Evolutionary conservation across 2,888 invertebrate species (phyloP).

Genomic region (Pammene fasciana): DNA sequence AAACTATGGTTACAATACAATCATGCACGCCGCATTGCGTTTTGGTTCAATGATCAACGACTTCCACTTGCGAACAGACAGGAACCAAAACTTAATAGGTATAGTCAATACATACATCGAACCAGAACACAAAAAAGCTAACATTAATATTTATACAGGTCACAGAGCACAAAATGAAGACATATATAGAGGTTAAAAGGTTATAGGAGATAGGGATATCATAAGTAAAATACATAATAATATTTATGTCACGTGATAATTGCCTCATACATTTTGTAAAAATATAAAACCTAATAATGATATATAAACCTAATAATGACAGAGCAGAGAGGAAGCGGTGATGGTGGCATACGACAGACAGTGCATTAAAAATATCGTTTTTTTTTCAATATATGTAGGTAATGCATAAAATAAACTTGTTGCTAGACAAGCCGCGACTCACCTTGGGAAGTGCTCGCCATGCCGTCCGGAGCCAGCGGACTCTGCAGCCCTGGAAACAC

Average conservation of each 20-base stretch:
- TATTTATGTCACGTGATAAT: constrained; percentile 79
- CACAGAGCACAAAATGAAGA: constrained; percentile 82
- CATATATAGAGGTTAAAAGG: constrained; percentile 77
- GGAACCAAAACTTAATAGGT: constrained; percentile 50
- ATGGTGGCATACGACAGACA: constrained; percentile 84
- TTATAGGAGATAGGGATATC: constrained; percentile 66
- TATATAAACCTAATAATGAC: constrained; percentile 83
- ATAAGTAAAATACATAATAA: constrained; percentile 70
- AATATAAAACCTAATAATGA: constrained; percentile 79
- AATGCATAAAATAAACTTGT: constrained; percentile 82
- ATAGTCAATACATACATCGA: constrained; percentile 69
- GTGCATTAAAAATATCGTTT: constrained; percentile 83
- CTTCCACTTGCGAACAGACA: constrained; percentile 38
- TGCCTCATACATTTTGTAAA: constrained; percentile 80
- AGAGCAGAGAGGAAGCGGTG: constrained; percentile 85
- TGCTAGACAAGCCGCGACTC: constrained; percentile 83
- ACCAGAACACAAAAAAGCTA: constrained; percentile 81
- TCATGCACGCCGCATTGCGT: constrained; percentile 81
- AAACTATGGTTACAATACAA: constrained; percentile 79
- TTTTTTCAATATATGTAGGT: constrained; percentile 82
- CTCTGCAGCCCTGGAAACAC: constrained; percentile 84
- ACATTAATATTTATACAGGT: constrained; percentile 80
- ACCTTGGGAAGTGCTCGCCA: constrained; percentile 95
- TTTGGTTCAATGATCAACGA: constrained; percentile 79
- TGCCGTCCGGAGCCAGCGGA: constrained; percentile 86